A percentile compares a stretch with the other conserved stretches of the same genome.
Conservation (phyloP, 2,888 invertebrate genomes). For the Troides aeacus region DNA sequence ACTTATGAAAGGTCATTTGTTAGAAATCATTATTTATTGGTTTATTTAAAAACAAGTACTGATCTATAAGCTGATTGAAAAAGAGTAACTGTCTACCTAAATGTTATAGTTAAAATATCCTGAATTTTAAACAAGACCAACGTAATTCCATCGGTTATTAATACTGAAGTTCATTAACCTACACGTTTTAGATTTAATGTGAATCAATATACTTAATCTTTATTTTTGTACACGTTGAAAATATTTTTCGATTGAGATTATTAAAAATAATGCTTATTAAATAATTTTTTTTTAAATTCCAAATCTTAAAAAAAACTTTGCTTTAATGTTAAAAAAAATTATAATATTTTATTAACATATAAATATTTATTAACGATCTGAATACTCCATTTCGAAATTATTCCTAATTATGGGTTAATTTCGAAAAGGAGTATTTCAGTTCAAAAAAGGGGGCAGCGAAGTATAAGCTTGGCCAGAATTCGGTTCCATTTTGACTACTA, state of each 20-base stretch:
- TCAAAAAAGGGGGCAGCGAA: slow-evolving; percentile 88
- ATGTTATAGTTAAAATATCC: no score
- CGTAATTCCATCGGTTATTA: neutral
- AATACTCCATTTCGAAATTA: slow-evolving; percentile 80
- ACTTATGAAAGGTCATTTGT: neutral
- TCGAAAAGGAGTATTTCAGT: slow-evolving; percentile 83
- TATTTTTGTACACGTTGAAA: neutral
- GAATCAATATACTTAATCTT: neutral
- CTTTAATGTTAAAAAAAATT: neutral
- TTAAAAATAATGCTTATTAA: neutral
- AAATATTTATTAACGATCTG: slow-evolving; percentile 17
- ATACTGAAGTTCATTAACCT: neutral
- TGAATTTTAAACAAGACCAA: neutral
- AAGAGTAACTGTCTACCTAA: no score
- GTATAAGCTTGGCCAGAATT: slow-evolving; percentile 82
- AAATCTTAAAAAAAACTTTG: neutral
- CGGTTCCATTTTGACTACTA: slow-evolving; percentile 81
- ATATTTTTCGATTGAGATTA: neutral
- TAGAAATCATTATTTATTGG: neutral
- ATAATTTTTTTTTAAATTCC: neutral
- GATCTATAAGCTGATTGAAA: neutral
- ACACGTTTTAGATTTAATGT: neutral
- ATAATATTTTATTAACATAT: neutral
- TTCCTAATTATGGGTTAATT: slow-evolving; percentile 64
- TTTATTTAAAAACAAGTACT: neutral